Evolutionary conservation across 2,113 vertebrate genomes (phyloP).

Genomic region (Gorsachius goisagi): DNA sequence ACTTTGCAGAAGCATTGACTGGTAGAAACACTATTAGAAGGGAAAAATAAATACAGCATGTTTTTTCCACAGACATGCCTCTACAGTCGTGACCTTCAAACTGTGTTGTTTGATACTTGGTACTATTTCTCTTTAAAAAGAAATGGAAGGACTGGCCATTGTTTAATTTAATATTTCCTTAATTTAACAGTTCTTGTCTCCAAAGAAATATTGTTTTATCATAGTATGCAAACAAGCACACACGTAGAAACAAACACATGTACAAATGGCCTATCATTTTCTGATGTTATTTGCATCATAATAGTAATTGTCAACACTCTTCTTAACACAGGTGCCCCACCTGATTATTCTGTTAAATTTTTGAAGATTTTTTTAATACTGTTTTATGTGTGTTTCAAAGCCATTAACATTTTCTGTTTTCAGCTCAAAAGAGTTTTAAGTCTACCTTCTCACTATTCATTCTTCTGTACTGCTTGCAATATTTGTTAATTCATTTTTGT

Average conservation of each 20-base stretch:
- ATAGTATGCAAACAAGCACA: background rate
- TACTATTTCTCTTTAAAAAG: background rate
- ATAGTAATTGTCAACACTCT: background rate
- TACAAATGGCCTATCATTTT: background rate
- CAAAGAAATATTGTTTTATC: background rate
- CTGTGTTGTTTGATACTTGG: background rate
- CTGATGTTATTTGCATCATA: background rate
- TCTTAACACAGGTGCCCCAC: background rate
- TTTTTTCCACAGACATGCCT: background rate
- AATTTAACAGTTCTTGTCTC: background rate
- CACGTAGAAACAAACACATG: background rate
- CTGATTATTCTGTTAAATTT: background rate
- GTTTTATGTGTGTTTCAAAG: background rate
- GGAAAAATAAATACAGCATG: background rate
- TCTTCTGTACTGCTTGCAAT: background rate
- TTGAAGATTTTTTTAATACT: background rate
- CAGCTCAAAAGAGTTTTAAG: background rate
- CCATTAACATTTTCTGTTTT: background rate
- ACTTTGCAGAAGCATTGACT: background rate
- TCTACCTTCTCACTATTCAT: background rate
- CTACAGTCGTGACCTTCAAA: background rate
- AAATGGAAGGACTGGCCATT: background rate
- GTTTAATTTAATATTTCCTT: background rate
- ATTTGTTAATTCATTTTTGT: background rate
- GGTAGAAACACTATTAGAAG: background rate